phyloP scores from a whole-genome alignment of 2,113 vertebrate species.

The Cheirogaleus medius region DNA sequence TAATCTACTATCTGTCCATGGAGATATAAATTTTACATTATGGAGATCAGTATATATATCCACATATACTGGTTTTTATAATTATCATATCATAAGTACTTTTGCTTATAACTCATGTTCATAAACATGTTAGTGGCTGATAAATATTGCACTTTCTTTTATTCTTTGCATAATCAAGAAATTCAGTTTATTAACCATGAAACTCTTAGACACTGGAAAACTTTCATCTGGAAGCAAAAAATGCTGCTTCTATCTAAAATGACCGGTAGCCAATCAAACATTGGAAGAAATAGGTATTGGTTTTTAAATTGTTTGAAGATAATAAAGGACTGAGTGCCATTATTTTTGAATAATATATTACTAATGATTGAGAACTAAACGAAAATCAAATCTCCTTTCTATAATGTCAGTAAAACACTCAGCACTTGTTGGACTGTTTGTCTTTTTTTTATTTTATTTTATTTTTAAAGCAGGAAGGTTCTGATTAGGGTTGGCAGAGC shows the following conservation, averaged over 20 bases:
- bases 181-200: neutral
- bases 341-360: constrained; percentile 74
- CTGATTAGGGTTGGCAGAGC: neutral
- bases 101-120: neutral
- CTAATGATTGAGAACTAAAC: constrained; percentile 49
- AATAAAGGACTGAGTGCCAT: constrained; percentile 48
- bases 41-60: neutral
- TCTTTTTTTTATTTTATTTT: neutral
- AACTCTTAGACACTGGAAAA: neutral
- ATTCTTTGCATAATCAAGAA: constrained; percentile 11
- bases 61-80: neutral
- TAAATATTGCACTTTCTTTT: constrained; percentile 2
- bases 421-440: constrained; percentile 26
- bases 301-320: constrained; percentile 47
- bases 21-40: neutral
- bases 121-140: neutral
- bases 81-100: neutral
- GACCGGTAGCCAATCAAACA: neutral
- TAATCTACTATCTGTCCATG: neutral
- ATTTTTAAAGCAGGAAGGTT: neutral
- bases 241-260: neutral
- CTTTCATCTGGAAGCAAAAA: constrained; percentile 4
- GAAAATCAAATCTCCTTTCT: constrained; percentile 42
- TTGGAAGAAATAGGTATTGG: neutral
- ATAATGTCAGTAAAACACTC: constrained; percentile 59